phyloP scores from a whole-genome alignment of 2,113 vertebrate species.

The Perca fluviatilis region DNA sequence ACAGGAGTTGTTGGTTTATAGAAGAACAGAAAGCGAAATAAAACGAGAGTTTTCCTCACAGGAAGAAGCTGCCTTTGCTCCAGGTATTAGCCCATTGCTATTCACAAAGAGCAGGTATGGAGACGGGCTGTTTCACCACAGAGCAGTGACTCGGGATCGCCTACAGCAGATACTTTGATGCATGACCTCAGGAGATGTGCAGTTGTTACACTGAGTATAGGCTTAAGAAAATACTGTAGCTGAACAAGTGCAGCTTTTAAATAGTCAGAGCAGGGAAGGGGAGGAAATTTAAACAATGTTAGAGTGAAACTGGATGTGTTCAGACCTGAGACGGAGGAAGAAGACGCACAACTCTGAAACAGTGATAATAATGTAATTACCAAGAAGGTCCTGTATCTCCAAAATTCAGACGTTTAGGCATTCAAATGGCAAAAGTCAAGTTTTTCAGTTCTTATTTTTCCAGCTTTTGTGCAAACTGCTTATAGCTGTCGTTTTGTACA shows the following conservation, averaged over 20 bases:
- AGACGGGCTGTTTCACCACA: neutral
- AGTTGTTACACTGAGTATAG: neutral
- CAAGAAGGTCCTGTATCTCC: too few species aligned
- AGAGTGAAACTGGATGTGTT: conserved; percentile 46
- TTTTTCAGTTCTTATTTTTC: too few species aligned
- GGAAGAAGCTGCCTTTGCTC: neutral
- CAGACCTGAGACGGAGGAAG: conserved; percentile 8
- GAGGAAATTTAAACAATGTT: neutral
- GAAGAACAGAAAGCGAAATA: neutral
- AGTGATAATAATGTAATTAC: neutral
- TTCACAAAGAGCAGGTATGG: neutral
- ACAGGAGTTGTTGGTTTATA: too few species aligned
- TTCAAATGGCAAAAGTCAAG: too few species aligned
- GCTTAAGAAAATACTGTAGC: neutral
- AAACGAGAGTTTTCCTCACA: neutral
- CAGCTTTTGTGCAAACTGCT: too few species aligned
- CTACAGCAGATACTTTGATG: neutral
- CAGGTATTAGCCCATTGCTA: neutral
- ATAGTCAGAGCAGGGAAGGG: neutral
- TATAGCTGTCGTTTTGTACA: too few species aligned
- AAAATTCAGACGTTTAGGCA: too few species aligned
- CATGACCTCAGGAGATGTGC: neutral
- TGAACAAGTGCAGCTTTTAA: neutral
- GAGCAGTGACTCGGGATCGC: conserved; percentile 26
- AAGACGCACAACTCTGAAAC: neutral